Evolutionary conservation across 2,888 invertebrate genomes (phyloP).

Genomic region (Ischnura elegans): DNA sequence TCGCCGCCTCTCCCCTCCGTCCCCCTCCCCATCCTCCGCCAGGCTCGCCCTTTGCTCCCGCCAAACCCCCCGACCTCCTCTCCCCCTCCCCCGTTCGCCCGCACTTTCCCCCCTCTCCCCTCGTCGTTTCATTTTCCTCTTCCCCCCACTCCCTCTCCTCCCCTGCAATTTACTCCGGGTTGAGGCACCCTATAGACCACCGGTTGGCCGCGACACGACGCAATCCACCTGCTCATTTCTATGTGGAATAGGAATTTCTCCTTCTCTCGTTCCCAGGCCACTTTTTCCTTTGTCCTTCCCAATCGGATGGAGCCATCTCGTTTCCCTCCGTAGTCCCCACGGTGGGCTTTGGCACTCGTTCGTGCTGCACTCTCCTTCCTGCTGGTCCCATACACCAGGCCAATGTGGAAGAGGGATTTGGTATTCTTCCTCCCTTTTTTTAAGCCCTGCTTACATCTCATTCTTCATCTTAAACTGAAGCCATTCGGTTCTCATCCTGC

Average conservation of each 20-base stretch:
- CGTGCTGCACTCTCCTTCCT: neutral
- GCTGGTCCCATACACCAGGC: neutral
- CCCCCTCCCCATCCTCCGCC: constrained; percentile 72
- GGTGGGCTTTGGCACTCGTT: neutral
- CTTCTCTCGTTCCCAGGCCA: neutral
- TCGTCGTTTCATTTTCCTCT: constrained; percentile 69
- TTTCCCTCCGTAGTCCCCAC: neutral
- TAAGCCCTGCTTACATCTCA: neutral
- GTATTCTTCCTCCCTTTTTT: neutral
- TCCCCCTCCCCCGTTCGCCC: constrained; percentile 68
- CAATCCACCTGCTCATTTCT: constrained; percentile 34
- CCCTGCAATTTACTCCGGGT: constrained; percentile 67
- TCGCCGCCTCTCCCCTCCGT: constrained; percentile 29
- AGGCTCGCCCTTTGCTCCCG: constrained; percentile 73
- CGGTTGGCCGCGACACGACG: constrained; percentile 64
- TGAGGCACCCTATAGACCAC: constrained; percentile 72
- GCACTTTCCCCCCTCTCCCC: constrained; percentile 66
- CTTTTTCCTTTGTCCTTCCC: neutral
- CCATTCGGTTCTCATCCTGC: neutral
- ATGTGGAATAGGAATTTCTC: constrained; percentile 7
- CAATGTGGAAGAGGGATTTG: neutral
- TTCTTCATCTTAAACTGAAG: neutral
- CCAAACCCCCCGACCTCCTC: neutral
- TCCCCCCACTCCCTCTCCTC: constrained; percentile 49
- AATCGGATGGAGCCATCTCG: neutral